These are phyloP conservation scores for Rhynchopsitta pachyrhyncha DNA, from an alignment of 2,113 vertebrate species.

Conservation along the genomic window DNA sequence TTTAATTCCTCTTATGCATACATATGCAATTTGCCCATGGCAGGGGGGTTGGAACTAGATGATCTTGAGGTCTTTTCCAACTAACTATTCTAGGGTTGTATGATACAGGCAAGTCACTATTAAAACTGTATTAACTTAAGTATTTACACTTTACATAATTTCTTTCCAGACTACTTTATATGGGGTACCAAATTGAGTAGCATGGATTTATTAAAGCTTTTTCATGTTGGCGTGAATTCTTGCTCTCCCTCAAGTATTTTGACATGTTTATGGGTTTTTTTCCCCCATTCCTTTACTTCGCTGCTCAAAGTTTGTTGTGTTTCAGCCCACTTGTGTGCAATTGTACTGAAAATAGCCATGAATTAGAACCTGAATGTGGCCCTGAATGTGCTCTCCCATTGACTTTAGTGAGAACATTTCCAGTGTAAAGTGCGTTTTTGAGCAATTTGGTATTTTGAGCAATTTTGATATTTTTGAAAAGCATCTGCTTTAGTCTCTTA, in stretches of 20 bases:
- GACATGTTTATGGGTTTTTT: fast-evolving
- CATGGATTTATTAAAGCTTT: background rate
- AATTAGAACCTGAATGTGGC: background rate
- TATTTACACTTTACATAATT: background rate
- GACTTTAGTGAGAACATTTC: background rate
- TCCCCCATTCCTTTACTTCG: background rate
- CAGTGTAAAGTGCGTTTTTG: background rate
- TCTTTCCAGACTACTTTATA: background rate
- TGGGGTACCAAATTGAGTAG: background rate
- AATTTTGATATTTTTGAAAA: background rate
- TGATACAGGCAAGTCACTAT: background rate
- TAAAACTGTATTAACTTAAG: background rate
- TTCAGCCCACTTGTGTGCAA: background rate
- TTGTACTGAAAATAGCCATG: background rate
- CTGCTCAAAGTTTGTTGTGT: background rate
- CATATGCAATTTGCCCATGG: too few species aligned
- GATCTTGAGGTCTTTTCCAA: too few species aligned
- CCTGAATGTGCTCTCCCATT: background rate
- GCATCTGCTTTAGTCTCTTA: background rate
- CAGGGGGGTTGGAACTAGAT: too few species aligned
- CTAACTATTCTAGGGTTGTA: too few species aligned
- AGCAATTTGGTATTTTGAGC: background rate
- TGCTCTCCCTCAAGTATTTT: background rate
- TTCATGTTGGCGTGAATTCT: background rate
- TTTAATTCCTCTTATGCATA: background rate